These are phyloP conservation scores for Momotus momota DNA, from an alignment of 2,797 vertebrate species.

Conservation along the genomic window DNA sequence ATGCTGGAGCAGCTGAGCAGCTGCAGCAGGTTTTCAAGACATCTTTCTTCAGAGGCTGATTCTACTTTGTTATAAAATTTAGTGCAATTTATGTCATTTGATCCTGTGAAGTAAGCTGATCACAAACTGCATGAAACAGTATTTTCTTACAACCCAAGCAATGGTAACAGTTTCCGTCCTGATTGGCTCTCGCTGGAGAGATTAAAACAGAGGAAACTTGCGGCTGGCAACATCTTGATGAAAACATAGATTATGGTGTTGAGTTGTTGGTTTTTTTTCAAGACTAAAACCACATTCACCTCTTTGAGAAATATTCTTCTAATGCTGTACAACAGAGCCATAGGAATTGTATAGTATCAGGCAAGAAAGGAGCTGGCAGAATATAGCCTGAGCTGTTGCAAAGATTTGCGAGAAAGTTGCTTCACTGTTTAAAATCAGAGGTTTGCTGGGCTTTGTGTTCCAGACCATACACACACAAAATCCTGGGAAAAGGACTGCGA, in stretches of 20 bases:
- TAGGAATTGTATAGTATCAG: neutral
- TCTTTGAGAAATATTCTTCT: neutral
- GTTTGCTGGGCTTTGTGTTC: neutral
- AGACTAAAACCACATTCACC: accelerated
- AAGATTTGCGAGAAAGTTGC: neutral
- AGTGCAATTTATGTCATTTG: neutral
- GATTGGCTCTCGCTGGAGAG: neutral
- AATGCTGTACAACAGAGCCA: neutral
- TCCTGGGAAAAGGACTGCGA: neutral
- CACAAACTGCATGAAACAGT: neutral
- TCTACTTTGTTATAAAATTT: neutral
- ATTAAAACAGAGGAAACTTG: neutral
- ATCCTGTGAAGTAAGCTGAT: neutral
- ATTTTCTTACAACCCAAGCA: neutral
- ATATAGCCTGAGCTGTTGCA: neutral
- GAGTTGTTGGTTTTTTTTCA: neutral
- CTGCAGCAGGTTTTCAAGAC: neutral
- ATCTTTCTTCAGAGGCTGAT: neutral
- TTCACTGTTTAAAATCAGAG: neutral
- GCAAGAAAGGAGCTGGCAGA: neutral
- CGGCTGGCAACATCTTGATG: neutral
- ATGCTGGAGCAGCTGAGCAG: neutral
- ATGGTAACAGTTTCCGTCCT: accelerated
- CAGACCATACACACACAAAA: neutral
- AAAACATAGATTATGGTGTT: neutral